Base-by-base conservation (phyloP, 2,113 vertebrate species). In the Phycodurus eques region DNA sequence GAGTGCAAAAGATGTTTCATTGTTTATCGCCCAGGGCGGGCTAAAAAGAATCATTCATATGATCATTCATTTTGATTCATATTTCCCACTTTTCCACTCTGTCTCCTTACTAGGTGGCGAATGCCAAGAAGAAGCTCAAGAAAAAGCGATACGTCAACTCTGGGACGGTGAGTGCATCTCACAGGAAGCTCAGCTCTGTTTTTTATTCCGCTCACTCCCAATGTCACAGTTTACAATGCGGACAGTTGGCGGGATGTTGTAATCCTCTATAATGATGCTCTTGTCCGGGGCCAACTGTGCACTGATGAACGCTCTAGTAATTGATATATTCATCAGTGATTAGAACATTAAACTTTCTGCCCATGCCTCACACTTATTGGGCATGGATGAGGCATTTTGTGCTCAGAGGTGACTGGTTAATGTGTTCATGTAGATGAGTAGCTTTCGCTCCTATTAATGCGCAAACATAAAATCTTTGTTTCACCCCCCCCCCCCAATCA, bases 111-210 rank as follows among this genome's bases (percentile, higher is more conserved):
- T 68, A 97, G 96, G 96, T 98, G 88, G 91, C 97, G 88, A 97
- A 97, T 78, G 93, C 95, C 10, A 95, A 95, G 89, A 98, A 98
- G 94, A 98, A 96, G 90, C 92, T 96, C 86, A 98, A 98, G 93
- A 98, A 98, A 80, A 96, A 96, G 92, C 94, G 96, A 89, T 98
- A 97, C 46, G 88, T 94, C 78, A 95, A 98, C 92, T 97, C 96
- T 1, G 96, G 96, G 83, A 98, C 95, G 49, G 96, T 98, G 81
- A 95, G 62, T 13, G 64, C 70, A 67, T 44, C 60, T 72, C 65
- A 51, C 49, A 13, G 42, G 27, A 84, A 68, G 49, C 71, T 81
- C 63, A 44, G 57, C 67, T 79, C 74, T 72, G 44, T 71, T 75
- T 39, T 80, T 62, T 60, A 5, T 59, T 79, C 39, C 60, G 12